Evolutionary conservation across 2,888 invertebrate genomes (phyloP).

Genomic region (Diaperis boleti): DNA sequence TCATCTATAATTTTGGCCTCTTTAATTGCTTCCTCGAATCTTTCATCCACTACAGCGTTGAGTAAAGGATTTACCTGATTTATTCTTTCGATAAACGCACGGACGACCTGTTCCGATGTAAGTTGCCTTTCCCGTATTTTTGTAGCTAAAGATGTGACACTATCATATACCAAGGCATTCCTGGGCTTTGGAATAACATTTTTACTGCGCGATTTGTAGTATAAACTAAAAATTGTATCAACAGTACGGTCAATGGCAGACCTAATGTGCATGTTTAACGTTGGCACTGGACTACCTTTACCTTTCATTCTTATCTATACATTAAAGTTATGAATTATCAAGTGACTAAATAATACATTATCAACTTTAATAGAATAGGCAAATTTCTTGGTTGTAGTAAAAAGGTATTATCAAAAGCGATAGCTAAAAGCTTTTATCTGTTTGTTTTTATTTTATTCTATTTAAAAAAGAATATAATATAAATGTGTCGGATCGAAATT

Average conservation of each 20-base stretch:
- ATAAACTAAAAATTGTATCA: conserved; percentile 65
- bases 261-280: conserved; percentile 60
- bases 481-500: too few relatives aligned
- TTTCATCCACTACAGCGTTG: conserved; percentile 87
- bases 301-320: too few relatives aligned
- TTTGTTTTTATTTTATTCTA: too few relatives aligned
- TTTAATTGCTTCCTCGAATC: conserved; percentile 81
- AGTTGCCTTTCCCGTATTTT: conserved; percentile 76
- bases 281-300: neutral
- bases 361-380: too few relatives aligned
- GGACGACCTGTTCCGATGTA: conserved; percentile 77
- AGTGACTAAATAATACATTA: too few relatives aligned
- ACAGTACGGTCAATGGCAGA: conserved; percentile 66
- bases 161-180: conserved; percentile 70
- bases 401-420: too few relatives aligned
- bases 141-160: conserved; percentile 76
- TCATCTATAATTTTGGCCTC: conserved; percentile 83
- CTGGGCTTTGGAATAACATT: conserved; percentile 63
- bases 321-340: too few relatives aligned
- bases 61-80: conserved; percentile 79
- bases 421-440: too few relatives aligned
- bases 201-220: conserved; percentile 62
- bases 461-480: too few relatives aligned
- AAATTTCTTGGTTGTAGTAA: too few relatives aligned
- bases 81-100: conserved; percentile 82